Base-by-base conservation (phyloP, 1,140 invertebrate species). In the Drosophila bocqueti region DNA sequence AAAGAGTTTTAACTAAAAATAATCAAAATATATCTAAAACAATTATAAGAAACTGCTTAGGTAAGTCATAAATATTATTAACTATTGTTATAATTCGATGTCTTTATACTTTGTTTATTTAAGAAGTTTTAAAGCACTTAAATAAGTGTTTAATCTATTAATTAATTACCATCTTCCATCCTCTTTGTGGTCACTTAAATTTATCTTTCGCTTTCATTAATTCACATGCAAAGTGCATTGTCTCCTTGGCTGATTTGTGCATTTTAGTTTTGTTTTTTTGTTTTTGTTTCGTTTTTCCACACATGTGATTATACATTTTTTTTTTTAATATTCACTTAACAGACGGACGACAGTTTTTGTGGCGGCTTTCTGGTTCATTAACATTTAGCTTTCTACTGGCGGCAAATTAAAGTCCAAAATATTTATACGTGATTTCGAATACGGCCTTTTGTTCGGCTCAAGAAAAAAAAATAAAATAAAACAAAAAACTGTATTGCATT, bases 381-480 rank as follows among this genome's bases (percentile, higher is more conserved):
- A 81, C 82, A 85, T 86, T 78, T 52, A 76, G 84, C 83, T 86
- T 86, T 86, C 83, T 89, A 86, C 69, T 76, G 49, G 71, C 61
- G 71, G 71, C 80, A 80, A 86, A 87, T 86, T 83, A 80, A 79
- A 55, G 64, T 52, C 67, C 67, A 80, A 87, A 87, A 89, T 83
- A 83, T 86, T 83, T 87, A 83, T 87, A 76, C 77, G 76, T 87
- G 69, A 60, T 66, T 79, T 76, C 60, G 57, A 80, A 79, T 50
- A 42, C 47, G 78, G 78, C 62, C 78, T 67, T 79, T 75, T 68
- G 69, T 82, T 68, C 45, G 24, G 2, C 15, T 55, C 26, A 24
- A 40, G 36, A 67, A 59, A 40, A 42, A 67, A 59, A 38, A 24
- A 67, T 67, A 29, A 67, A 73, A 38, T n/a, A 38, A 61, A 18